Percentiles rank a stretch among this genome's conserved stretches.
Evolutionary conservation across 2,797 vertebrate species (phyloP).

Genomic region (Enteromius radiatus): DNA sequence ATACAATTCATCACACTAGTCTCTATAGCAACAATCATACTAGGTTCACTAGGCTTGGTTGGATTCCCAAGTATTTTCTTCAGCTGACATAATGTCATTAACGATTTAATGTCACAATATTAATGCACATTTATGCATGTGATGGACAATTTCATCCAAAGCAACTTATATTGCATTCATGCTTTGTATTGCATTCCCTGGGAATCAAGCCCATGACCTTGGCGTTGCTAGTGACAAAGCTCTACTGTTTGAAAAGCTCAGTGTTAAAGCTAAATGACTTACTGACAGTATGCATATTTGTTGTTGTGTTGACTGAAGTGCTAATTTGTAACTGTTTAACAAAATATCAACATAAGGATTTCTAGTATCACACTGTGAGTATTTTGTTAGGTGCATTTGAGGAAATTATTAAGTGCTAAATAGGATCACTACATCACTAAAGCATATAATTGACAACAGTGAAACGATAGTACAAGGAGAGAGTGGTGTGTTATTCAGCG

Average conservation of each 20-base stretch:
- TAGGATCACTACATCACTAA: not conserved
- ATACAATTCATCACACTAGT: slow-evolving; percentile 18
- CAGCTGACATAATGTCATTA: slow-evolving; percentile 13
- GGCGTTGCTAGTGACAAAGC: not conserved
- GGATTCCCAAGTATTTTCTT: slow-evolving; percentile 2
- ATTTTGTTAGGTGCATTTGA: not conserved
- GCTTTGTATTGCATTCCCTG: not conserved
- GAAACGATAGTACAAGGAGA: not conserved
- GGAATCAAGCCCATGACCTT: not conserved
- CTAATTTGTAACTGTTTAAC: not conserved
- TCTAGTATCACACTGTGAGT: not conserved
- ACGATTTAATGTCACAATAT: not conserved
- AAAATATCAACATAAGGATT: not conserved
- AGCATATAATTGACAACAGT: not conserved
- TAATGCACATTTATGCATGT: not conserved
- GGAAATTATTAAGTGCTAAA: not conserved
- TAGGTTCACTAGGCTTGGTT: slow-evolving; percentile 21
- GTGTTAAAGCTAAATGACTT: not conserved
- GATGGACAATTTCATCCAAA: not conserved
- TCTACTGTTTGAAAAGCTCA: not conserved
- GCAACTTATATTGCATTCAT: not conserved
- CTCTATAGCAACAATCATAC: slow-evolving; percentile 27
- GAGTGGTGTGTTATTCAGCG: not conserved
- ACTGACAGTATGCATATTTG: not conserved
- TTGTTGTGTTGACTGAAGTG: not conserved